These are phyloP conservation scores for Menidia menidia DNA, from an alignment of 2,797 vertebrate species.

Conservation along the genomic window DNA sequence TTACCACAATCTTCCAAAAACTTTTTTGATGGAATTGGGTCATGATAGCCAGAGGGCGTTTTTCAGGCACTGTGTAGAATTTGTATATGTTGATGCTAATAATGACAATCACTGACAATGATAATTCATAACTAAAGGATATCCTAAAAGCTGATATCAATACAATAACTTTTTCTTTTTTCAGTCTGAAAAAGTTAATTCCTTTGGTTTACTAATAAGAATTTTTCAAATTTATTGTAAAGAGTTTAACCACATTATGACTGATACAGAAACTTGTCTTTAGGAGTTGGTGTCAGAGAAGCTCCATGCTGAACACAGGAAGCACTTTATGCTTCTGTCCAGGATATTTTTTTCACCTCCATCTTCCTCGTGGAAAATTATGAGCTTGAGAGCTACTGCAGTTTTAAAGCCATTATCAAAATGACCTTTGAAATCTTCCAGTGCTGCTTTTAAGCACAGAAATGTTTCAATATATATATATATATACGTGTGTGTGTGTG, in stretches of 20 bases:
- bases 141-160: background rate
- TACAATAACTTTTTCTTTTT: background rate
- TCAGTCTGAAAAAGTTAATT: background rate
- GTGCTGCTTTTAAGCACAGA: too few relatives aligned
- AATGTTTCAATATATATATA: too few relatives aligned
- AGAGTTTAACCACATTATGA: too few relatives aligned
- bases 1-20: slow-evolving; percentile 14
- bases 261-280: too few relatives aligned
- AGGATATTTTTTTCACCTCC: background rate
- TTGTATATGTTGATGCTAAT: background rate
- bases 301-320: too few relatives aligned
- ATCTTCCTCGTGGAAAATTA: background rate
- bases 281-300: too few relatives aligned
- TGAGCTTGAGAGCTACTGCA: background rate
- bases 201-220: background rate
- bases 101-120: background rate
- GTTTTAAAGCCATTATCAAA: background rate
- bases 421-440: too few relatives aligned
- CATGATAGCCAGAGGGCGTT: background rate
- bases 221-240: background rate
- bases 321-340: background rate
- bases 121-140: background rate
- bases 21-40: slow-evolving; percentile 10
- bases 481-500: too few relatives aligned
- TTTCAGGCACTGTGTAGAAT: background rate